Evolutionary conservation across 1,140 invertebrate genomes (phyloP).

Genomic region (Bombus waltoni): DNA sequence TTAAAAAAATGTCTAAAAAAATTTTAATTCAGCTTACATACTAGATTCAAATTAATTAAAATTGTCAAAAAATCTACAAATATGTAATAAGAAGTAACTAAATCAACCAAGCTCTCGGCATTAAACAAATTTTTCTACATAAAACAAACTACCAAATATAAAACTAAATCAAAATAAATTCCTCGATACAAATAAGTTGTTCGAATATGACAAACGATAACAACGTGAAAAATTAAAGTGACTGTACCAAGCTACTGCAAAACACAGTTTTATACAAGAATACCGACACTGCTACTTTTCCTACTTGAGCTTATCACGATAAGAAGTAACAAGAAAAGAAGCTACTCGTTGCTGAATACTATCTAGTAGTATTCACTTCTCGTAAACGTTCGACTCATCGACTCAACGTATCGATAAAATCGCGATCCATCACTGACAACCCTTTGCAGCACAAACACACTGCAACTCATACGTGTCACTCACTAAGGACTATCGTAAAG

Average conservation of each 20-base stretch:
- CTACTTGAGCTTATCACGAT: background rate
- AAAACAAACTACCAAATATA: no score
- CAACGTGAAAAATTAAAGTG: no score
- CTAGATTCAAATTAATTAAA: no score
- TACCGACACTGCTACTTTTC: background rate
- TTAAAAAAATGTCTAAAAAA: no score
- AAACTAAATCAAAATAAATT: no score
- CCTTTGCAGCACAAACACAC: background rate
- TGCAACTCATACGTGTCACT: background rate
- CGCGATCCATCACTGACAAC: background rate
- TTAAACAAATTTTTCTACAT: no score
- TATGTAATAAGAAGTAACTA: no score
- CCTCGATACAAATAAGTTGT: no score
- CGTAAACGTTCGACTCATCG: background rate
- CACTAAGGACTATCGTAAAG: background rate
- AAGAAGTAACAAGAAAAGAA: background rate
- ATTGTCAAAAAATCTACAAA: no score
- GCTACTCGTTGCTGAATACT: background rate
- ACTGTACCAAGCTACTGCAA: background rate
- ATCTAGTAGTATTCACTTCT: background rate
- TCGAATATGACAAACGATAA: no score
- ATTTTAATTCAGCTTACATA: no score
- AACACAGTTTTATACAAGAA: background rate
- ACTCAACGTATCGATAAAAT: background rate
- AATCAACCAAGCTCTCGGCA: no score